Evolutionary conservation across 2,888 invertebrate species (phyloP), one percentile per base, ranked within the genome.

Genomic region (Drosophila anomelani): DNA sequence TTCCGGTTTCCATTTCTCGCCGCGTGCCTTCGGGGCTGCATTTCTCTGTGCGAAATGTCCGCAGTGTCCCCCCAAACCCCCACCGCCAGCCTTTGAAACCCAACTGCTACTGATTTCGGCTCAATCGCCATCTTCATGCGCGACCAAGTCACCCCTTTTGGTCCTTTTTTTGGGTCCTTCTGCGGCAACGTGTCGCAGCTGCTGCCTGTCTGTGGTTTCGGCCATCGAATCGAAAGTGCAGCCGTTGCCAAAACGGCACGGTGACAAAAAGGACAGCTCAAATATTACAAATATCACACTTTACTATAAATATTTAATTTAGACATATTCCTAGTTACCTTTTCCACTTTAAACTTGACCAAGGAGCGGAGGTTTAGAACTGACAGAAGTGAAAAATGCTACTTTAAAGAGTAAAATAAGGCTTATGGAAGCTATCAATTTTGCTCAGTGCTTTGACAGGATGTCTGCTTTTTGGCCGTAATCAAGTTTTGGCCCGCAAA

Each of bases 1-100:
- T 88, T 83, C 83, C 83, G 83, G 83, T 85, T 85, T 83, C 83
- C 83, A 83, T 83, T 83, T 88, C 83, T 83, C 80, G 82, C 76
- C 84, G 71, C 68, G 78, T 72, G 80, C 77, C 81, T 73, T 62
- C 66, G 74, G 78, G 71, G 53, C 56, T 53, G 76, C 57, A 75
- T 73, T 72, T 75, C 57, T 41, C 51, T 23, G 51, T 51, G 49
- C 53, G 46, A 80, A 84, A 79, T 77, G 85, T 81, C 85, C 82
- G 88, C 88, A 81, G 82, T 64, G 74, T 75, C 74, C 57, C 46
- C 38, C 20, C 23, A 2, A 23, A 23, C 23, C 3, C 12, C 29
- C 43, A 6, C n/a, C 41, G 15, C 3, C 20, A 5, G 1, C 23
- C 7, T 29, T 10, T 20, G 41, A 17, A 12, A 7, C 15, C 38